These are phyloP conservation scores for Ascaphus truei DNA, from an alignment of 2,113 vertebrate species.

Conservation along the genomic window DNA sequence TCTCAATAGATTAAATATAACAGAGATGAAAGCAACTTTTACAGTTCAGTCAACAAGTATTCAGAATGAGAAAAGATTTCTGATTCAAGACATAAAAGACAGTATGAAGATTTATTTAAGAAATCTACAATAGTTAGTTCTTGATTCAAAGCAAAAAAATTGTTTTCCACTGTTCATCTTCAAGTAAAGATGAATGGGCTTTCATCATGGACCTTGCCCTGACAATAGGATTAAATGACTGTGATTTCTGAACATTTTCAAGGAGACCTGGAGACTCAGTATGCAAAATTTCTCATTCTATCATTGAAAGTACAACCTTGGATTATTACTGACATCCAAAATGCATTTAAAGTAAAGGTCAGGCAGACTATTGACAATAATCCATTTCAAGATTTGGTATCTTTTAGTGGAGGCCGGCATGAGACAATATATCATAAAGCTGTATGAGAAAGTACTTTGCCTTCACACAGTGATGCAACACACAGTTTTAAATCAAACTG, in stretches of 20 bases:
- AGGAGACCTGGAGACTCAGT: conserved; percentile 70
- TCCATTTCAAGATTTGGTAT: conserved; percentile 70
- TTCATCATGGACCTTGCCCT: conserved; percentile 72
- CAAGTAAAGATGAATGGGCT: conserved; percentile 69
- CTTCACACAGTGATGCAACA: conserved; percentile 31
- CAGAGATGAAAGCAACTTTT: no score
- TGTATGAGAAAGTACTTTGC: conserved; percentile 23
- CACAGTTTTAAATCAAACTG: conserved; percentile 45
- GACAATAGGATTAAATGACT: conserved; percentile 77
- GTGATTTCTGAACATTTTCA: conserved; percentile 66
- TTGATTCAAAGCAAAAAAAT: conserved; percentile 61
- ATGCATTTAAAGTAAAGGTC: conserved; percentile 73
- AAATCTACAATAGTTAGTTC: conserved; percentile 53
- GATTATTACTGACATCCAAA: conserved; percentile 71
- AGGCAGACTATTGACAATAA: conserved; percentile 68
- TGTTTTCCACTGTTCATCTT: conserved; percentile 60
- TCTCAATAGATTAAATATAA: no score
- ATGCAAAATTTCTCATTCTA: conserved; percentile 73
- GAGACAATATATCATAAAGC: conserved; percentile 55
- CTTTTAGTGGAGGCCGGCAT: conserved; percentile 57
- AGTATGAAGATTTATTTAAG: conserved; percentile 53
- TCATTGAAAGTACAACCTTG: conserved; percentile 69
- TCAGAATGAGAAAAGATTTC: conserved; percentile 42
- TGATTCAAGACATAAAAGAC: conserved; percentile 37
- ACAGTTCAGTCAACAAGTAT: no score